Evolutionary conservation across 2,797 vertebrate genomes (phyloP), one percentile per base, ranked within the genome.

Genomic region (Spondyliosoma cantharus): DNA sequence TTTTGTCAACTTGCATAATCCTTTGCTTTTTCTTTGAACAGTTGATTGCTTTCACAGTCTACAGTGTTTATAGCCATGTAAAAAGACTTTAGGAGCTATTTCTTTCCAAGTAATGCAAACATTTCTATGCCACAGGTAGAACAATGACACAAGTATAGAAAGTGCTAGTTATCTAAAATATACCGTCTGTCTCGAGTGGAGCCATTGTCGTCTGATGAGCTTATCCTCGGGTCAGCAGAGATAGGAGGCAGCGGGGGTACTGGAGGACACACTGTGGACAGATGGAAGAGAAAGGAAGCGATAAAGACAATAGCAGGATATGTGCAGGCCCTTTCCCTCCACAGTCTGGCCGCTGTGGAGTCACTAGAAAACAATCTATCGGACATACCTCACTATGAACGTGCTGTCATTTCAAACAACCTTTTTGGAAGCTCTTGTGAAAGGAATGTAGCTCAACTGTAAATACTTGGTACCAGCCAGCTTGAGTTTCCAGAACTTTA

Each of bases 221-320:
- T 88, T 78, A 89, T 84, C 86, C 71, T 59, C 54, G 29, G 86
- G 74, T 87, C 80, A 86, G 86, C 63, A 62, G 71, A 85, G 86
- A 72, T 61, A 75, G 63, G 82, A 86, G 69, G 80, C 70, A 45
- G 74, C 19, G 37, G 76, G 88, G 83, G 84, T 70, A 90, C 53
- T 69, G 71, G 79, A 89, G 92, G 87, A 92, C 90, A 83, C 32
- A 5, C 86, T 86, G 88, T 76, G 74, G 90, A 92, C 93, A 92
- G 91, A 93, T 87, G 90, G 91, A 83, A 82, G 86, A 73, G 86
- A 93, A 91, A 88, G 92, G 92, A 92, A 90, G 71, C 15, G 79
- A 86, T 85, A 77, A 85, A 86, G 83, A 94, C 92, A 93, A 93
- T 91, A 61, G 88, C 89, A 91, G 91, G 91, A 92, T 91, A 84